Conservation (phyloP, 1,140 invertebrate species). For the Sminthurinus signatus region DNA sequence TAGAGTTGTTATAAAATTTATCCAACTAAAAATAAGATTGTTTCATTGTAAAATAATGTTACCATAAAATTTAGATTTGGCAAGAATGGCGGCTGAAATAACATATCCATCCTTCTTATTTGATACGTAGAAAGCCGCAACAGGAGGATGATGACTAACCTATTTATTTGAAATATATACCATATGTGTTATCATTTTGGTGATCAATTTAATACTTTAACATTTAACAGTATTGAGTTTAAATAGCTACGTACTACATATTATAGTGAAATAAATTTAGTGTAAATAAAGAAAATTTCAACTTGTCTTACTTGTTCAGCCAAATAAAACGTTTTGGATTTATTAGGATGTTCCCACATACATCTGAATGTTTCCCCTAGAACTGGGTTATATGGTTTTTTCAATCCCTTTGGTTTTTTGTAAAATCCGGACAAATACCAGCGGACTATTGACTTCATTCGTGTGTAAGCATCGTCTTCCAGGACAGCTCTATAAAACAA, state of each 20-base stretch:
- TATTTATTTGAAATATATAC: no score
- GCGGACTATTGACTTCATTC: constrained; percentile 80
- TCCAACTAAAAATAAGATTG: constrained; percentile 9
- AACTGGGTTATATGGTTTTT: constrained; percentile 93
- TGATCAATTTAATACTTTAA: no score
- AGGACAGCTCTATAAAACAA: constrained; percentile 62
- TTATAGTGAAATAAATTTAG: no score
- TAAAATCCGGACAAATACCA: constrained; percentile 86
- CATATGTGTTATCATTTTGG: no score
- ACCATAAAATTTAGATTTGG: constrained; percentile 93
- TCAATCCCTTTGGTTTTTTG: constrained; percentile 83
- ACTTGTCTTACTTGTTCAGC: constrained; percentile 90
- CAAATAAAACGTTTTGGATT: constrained; percentile 83
- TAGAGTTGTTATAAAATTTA: no score
- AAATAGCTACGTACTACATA: no score
- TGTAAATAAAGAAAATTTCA: no score
- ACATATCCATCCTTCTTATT: constrained; percentile 90
- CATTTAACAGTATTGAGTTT: no score
- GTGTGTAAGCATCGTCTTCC: constrained; percentile 78
- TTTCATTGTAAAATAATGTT: constrained; percentile 38
- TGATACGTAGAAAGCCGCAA: constrained; percentile 89
- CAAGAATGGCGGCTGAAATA: constrained; percentile 81
- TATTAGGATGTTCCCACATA: constrained; percentile 77
- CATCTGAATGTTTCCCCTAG: constrained; percentile 87
- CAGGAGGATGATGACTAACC: constrained; percentile 93